A percentile compares a stretch with the other conserved stretches of the same genome.
phyloP scores from a whole-genome alignment of 2,113 vertebrate species.

The Calyptommatus sinebrachiatus region DNA sequence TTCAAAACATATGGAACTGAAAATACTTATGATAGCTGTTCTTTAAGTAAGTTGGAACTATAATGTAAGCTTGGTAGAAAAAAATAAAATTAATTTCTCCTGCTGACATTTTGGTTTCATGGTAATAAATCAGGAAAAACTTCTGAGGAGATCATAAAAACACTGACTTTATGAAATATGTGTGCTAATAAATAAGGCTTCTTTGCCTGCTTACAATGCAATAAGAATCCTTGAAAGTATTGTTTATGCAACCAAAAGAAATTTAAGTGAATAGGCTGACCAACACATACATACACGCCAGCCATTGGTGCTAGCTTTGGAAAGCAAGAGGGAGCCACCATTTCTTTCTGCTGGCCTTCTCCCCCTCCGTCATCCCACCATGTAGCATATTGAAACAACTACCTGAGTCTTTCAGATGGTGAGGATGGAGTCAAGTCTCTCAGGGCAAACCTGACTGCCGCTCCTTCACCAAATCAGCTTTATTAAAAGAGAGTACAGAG shows the following conservation, averaged over 20 bases:
- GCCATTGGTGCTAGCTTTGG: too few relatives aligned
- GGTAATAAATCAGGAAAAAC: conserved; percentile 30
- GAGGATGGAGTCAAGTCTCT: too few relatives aligned
- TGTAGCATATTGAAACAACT: too few relatives aligned
- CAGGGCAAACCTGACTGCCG: too few relatives aligned
- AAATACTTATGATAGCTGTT: conserved; percentile 17
- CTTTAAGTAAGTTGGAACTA: conserved; percentile 18
- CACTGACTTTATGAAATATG: conserved; percentile 31
- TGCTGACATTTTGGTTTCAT: conserved; percentile 7
- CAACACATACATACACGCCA: too few relatives aligned
- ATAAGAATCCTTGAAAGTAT: conserved; percentile 17
- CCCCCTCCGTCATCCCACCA: too few relatives aligned
- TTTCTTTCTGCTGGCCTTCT: too few relatives aligned
- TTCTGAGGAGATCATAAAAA: conserved; percentile 33
- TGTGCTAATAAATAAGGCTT: conserved; percentile 36
- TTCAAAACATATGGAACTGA: conserved; percentile 16
- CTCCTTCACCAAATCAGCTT: too few relatives aligned
- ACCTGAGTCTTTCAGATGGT: too few relatives aligned
- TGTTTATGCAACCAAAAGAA: conserved; percentile 26
- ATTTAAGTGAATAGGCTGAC: too few relatives aligned
- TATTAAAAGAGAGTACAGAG: too few relatives aligned
- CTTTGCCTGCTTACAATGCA: conserved; percentile 12
- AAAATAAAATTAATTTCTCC: conserved; percentile 23
- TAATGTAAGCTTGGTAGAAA: not conserved
- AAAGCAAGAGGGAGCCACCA: too few relatives aligned